Conservation (phyloP, 2,888 invertebrate genomes). For the Lasioglossum zephyrum region DNA sequence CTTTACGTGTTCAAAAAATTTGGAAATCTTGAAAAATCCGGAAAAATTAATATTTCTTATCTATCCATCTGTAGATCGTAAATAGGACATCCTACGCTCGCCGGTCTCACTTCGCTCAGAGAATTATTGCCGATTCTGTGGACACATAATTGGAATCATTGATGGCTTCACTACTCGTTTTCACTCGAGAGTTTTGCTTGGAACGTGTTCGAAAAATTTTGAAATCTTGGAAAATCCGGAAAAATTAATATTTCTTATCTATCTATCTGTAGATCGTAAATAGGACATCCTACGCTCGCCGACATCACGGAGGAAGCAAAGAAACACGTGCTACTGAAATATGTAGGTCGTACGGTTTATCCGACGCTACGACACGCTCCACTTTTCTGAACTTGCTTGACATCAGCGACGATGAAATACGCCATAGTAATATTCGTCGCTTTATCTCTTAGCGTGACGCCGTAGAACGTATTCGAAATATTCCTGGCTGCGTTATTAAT, state of each 20-base stretch:
- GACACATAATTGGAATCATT: not conserved
- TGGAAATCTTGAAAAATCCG: no score
- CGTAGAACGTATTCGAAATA: slow-evolving; percentile 17
- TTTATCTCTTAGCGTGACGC: slow-evolving; percentile 27
- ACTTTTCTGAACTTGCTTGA: slow-evolving; percentile 53
- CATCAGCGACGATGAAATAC: slow-evolving; percentile 48
- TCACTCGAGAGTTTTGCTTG: no score
- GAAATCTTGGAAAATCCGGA: no score
- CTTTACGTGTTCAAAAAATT: no score
- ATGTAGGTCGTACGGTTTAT: slow-evolving; percentile 58
- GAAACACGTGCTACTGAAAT: slow-evolving; percentile 57
- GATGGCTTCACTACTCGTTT: not conserved
- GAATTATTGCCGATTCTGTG: not conserved
- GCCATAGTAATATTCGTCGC: slow-evolving; percentile 45
- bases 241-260: no score
- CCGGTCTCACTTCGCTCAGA: not conserved
- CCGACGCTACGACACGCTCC: slow-evolving; percentile 40
- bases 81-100: slow-evolving; percentile 41
- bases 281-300: slow-evolving; percentile 35
- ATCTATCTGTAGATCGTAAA: slow-evolving; percentile 27
- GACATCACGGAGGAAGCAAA: slow-evolving; percentile 38
- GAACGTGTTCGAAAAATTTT: no score
- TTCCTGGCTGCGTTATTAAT: not conserved
- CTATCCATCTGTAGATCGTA: slow-evolving; percentile 14
- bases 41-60: no score